A percentile compares a stretch with the other conserved stretches of the same genome.
Conservation (phyloP, 2,797 vertebrate genomes). For the Clarias fuscus region DNA sequence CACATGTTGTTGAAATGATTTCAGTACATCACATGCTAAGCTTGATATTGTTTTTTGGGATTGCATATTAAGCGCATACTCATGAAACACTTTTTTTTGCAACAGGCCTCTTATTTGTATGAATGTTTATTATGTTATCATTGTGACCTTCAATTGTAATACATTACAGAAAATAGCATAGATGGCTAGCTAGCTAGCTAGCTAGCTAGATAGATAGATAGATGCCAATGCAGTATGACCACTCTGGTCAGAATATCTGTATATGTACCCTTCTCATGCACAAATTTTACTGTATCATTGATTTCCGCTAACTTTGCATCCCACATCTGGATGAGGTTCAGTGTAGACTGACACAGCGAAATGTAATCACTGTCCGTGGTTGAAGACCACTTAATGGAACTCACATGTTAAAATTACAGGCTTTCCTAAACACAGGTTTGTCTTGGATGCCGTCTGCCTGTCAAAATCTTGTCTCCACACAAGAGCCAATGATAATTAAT, state of each 20-base stretch:
- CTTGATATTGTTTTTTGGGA: not conserved
- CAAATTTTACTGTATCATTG: not conserved
- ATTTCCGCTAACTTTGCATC: not conserved
- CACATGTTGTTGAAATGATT: not conserved
- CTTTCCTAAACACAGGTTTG: conserved; percentile 43
- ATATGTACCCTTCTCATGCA: not conserved
- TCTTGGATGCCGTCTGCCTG: conserved; percentile 46
- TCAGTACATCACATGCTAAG: not conserved
- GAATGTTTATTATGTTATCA: not conserved
- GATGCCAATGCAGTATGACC: not conserved
- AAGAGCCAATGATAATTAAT: conserved; percentile 53
- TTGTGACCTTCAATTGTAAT: not conserved
- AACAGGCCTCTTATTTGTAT: not conserved
- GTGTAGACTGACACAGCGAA: conserved; percentile 55
- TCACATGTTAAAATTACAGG: conserved; percentile 58
- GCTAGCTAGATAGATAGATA: not conserved
- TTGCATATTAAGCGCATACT: not conserved
- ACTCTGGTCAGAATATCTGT: not conserved
- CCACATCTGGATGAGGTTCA: conserved; percentile 44
- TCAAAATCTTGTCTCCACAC: conserved; percentile 27
- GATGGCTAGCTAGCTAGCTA: not conserved
- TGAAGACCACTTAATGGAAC: conserved; percentile 56
- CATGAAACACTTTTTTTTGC: not conserved
- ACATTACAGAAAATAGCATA: not conserved
- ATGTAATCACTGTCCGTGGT: conserved; percentile 55